phyloP scores from a whole-genome alignment of 2,797 vertebrate species.

The Xiphophorus birchmanni region DNA sequence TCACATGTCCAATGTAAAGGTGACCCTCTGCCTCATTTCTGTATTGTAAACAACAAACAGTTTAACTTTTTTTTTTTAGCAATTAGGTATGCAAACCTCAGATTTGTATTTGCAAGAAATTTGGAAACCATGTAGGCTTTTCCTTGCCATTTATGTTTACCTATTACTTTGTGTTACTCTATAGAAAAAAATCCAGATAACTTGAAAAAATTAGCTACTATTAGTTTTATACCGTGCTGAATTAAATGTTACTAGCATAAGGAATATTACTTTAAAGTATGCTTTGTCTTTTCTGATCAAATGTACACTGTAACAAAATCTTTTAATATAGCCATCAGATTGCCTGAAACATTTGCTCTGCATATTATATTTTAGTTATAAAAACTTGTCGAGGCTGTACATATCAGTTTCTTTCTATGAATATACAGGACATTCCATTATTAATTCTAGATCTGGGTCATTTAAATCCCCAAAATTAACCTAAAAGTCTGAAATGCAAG shows the following conservation, averaged over 20 bases:
- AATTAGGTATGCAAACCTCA: neutral
- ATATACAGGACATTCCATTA: conserved; percentile 74
- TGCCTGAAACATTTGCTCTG: conserved; percentile 21
- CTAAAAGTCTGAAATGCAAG: conserved; percentile 76
- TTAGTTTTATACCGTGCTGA: neutral
- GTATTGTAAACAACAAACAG: neutral
- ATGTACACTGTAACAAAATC: neutral
- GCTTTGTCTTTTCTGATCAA: neutral
- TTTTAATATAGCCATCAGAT: neutral
- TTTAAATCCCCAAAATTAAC: conserved; percentile 75
- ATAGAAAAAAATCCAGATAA: neutral
- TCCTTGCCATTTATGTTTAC: neutral
- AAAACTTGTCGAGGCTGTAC: conserved; percentile 34
- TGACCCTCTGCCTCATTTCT: neutral
- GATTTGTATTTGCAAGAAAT: neutral
- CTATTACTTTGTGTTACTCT: neutral
- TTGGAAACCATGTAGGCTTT: neutral
- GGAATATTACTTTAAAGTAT: neutral
- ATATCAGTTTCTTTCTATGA: conserved; percentile 69
- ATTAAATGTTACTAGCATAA: neutral
- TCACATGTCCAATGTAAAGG: neutral
- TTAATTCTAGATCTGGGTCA: conserved; percentile 77
- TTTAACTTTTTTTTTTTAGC: neutral
- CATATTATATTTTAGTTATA: conserved; percentile 6
- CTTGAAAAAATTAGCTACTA: neutral